phyloP scores from a whole-genome alignment of 2,113 vertebrate species.

The Zapornia atra region DNA sequence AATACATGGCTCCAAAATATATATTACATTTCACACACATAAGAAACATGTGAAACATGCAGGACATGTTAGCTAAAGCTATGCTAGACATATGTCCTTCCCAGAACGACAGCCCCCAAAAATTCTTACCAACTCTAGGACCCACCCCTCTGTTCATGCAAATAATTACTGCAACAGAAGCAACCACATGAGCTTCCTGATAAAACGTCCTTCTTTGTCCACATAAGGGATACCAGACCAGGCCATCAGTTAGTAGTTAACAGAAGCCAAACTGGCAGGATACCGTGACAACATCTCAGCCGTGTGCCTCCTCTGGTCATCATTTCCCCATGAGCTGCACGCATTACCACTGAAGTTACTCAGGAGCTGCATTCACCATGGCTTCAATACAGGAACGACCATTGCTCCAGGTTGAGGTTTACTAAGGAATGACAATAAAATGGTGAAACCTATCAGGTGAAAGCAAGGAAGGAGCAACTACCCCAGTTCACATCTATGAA shows the following conservation, averaged over 20 bases:
- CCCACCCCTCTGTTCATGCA: neutral
- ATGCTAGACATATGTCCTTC: neutral
- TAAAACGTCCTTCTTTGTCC: neutral
- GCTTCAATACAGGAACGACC: conserved; percentile 13
- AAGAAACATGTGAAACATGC: conserved; percentile 17
- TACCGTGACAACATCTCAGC: neutral
- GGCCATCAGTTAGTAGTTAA: neutral
- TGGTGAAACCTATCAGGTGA: neutral
- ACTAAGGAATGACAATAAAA: conserved; percentile 44
- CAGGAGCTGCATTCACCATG: conserved; percentile 17
- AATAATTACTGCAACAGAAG: neutral
- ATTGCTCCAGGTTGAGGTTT: conserved; percentile 30
- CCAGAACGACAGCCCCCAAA: neutral
- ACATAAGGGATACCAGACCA: neutral
- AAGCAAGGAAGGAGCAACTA: neutral
- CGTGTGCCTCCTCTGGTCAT: neutral
- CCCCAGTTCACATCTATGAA: neutral
- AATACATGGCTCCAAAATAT: conserved; percentile 39
- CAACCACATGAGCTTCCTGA: neutral
- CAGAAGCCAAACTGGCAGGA: neutral
- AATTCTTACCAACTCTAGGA: neutral
- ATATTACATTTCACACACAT: conserved; percentile 50
- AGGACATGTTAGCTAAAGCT: neutral
- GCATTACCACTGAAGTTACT: neutral
- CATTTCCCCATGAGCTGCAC: neutral